A percentile compares a stretch with the other conserved stretches of the same genome.
Conservation (phyloP, 2,888 invertebrate species). For the Rhabditoides inermis region DNA sequence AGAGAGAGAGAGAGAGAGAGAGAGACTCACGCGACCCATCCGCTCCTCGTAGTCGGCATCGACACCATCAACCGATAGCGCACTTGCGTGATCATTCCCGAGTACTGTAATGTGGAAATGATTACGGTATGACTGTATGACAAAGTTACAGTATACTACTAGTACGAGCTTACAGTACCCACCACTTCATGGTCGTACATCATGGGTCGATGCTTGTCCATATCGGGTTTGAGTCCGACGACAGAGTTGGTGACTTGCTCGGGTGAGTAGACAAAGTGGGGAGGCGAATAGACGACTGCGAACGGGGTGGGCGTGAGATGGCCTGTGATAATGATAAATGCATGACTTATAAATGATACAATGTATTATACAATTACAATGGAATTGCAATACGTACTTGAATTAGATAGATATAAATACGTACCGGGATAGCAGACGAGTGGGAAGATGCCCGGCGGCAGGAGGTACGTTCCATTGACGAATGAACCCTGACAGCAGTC, state of each 20-base stretch:
- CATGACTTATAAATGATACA: neutral
- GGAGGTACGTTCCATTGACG: slow-evolving; percentile 20
- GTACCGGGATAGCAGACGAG: slow-evolving; percentile 30
- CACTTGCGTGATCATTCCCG: slow-evolving; percentile 30
- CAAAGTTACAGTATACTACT: neutral
- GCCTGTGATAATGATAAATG: slow-evolving; percentile 14
- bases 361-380: slow-evolving; percentile 5
- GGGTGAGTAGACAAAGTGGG: slow-evolving; percentile 36
- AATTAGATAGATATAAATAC: neutral
- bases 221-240: slow-evolving; percentile 17
- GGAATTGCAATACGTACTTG: slow-evolving; percentile 16
- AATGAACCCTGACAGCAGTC: too few relatives aligned
- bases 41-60: slow-evolving; percentile 27
- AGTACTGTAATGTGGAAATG: slow-evolving; percentile 22
- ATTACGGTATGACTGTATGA: neutral
- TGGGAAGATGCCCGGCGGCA: slow-evolving; percentile 35
- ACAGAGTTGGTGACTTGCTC: slow-evolving; percentile 19
- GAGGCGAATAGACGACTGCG: slow-evolving; percentile 28
- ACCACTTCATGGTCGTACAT: slow-evolving; percentile 29
- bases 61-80: slow-evolving; percentile 32
- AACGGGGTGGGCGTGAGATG: slow-evolving; percentile 25
- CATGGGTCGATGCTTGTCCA: slow-evolving; percentile 19
- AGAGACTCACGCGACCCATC: slow-evolving; percentile 22
- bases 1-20: too few relatives aligned
- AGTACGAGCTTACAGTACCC: neutral